phyloP scores from a whole-genome alignment of 2,888 invertebrate species.

The Trachelus iudaicus region DNA sequence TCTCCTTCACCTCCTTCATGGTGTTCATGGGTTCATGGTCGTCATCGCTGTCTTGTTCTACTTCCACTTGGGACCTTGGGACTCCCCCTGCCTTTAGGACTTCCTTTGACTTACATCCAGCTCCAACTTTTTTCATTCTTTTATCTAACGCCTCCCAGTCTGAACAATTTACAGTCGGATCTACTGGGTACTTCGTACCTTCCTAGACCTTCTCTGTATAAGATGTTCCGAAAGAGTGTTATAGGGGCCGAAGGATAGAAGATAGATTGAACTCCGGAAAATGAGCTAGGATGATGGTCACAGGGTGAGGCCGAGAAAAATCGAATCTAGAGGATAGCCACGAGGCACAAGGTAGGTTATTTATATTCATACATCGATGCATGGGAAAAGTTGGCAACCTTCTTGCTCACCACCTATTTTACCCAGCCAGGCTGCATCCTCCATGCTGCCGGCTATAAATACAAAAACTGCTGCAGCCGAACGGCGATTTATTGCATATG shows the following conservation, averaged over 20 bases:
- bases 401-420: constrained; percentile 29
- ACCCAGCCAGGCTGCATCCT: constrained; percentile 32
- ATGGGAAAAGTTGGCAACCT: constrained; percentile 49
- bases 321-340: not conserved
- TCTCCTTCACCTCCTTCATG: not conserved
- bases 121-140: not conserved
- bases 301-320: not conserved
- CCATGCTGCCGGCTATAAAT: constrained; percentile 45
- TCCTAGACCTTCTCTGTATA: not conserved
- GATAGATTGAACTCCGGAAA: no score
- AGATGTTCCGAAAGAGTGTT: no score
- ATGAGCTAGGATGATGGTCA: not conserved
- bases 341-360: constrained; percentile 33
- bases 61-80: no score
- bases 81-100: no score
- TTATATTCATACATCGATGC: constrained; percentile 54
- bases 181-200: not conserved
- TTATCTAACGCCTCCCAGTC: not conserved
- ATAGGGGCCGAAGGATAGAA: no score
- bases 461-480: constrained; percentile 44
- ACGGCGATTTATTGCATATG: constrained; percentile 63
- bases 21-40: no score
- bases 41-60: no score
- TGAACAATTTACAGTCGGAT: not conserved
- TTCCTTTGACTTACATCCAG: no score